Percentiles rank a stretch among this genome's conserved stretches.
Evolutionary conservation across 2,113 vertebrate species (phyloP).

Genomic region (Passerina amoena): DNA sequence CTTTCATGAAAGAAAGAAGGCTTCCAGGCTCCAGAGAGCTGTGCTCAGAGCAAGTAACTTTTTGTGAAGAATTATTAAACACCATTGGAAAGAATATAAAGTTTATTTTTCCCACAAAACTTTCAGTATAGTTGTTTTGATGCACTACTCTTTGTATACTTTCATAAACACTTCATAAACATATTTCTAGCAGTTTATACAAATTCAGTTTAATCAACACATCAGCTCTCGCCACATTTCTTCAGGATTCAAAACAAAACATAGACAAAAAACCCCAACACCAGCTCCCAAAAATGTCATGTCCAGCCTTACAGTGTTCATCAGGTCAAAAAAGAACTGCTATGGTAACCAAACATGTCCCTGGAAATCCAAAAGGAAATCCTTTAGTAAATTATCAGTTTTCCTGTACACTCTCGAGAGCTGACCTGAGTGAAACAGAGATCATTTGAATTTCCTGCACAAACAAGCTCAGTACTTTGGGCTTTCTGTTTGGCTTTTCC

Average conservation of each 20-base stretch:
- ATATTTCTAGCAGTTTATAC: neutral
- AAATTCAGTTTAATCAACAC: neutral
- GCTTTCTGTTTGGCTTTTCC: neutral
- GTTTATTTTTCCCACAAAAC: neutral
- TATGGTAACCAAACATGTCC: neutral
- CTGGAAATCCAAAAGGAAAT: slow-evolving; percentile 29
- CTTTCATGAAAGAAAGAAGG: neutral
- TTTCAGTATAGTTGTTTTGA: neutral
- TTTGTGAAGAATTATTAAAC: neutral
- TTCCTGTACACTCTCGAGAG: slow-evolving; percentile 21
- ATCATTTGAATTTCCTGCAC: slow-evolving; percentile 16
- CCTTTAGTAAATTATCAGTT: slow-evolving; percentile 6
- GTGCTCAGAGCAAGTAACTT: neutral
- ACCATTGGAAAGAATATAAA: neutral
- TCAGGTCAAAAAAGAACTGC: neutral
- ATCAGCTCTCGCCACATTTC: neutral
- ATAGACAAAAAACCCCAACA: neutral
- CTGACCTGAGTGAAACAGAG: neutral
- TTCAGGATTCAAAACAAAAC: neutral
- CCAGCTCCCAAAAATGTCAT: neutral
- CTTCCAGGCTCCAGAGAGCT: neutral
- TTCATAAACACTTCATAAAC: neutral
- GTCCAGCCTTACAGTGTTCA: neutral
- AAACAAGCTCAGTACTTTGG: neutral
- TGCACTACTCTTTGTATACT: neutral